Conservation (phyloP, 2,113 vertebrate species). For the Heterochromis multidens region DNA sequence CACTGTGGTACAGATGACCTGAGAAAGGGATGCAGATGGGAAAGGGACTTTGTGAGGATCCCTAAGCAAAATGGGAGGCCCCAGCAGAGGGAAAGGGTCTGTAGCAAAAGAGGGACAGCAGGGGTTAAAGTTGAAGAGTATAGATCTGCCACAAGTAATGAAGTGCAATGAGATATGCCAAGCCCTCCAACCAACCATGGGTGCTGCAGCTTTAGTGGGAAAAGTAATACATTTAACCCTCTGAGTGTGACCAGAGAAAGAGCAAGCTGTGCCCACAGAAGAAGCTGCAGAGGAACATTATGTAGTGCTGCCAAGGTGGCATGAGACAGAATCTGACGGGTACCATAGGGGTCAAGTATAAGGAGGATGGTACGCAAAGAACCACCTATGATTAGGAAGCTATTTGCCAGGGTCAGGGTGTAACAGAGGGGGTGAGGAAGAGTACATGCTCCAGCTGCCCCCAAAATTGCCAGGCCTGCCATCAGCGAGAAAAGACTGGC, state of each 20-base stretch:
- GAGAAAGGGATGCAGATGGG: constrained; percentile 43
- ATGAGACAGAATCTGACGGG: constrained; percentile 68
- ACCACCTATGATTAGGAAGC: constrained; percentile 75
- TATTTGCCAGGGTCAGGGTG: constrained; percentile 64
- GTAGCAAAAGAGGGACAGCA: constrained; percentile 74
- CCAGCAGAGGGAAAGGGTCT: constrained; percentile 78
- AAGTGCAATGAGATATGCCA: constrained; percentile 58
- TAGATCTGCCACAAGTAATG: constrained; percentile 76
- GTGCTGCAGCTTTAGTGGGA: constrained; percentile 66
- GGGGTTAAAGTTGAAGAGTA: constrained; percentile 64
- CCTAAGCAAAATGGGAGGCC: constrained; percentile 76
- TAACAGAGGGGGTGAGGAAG: constrained; percentile 60
- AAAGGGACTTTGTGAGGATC: constrained; percentile 74
- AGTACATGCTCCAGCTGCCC: constrained; percentile 56
- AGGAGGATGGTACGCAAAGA: constrained; percentile 78
- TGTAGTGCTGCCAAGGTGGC: constrained; percentile 76
- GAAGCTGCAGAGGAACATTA: constrained; percentile 81
- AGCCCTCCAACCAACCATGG: constrained; percentile 70
- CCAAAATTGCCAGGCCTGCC: constrained; percentile 66
- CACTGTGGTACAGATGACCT: constrained; percentile 45
- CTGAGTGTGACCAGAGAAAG: constrained; percentile 77
- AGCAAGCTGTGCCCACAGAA: constrained; percentile 77
- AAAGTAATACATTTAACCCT: constrained; percentile 65
- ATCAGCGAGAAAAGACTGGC: constrained; percentile 78
- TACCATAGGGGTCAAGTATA: constrained; percentile 85